Conservation (phyloP, 2,888 invertebrate species). For the Leptopilina syphax region DNA sequence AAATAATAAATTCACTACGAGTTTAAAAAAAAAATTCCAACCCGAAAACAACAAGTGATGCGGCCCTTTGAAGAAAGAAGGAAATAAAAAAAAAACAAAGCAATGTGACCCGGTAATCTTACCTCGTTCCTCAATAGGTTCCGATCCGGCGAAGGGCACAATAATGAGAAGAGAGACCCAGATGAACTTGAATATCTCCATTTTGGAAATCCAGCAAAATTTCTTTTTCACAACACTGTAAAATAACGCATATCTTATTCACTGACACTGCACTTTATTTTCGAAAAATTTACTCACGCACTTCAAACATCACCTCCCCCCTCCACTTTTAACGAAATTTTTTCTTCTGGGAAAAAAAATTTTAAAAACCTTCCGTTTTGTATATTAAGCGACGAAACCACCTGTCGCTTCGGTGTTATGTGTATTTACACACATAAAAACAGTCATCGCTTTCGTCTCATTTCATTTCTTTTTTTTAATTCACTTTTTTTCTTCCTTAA, state of each 20-base stretch:
- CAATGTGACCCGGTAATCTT: conserved; percentile 44
- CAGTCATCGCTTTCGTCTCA: conserved; percentile 5
- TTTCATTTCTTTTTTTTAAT: background rate
- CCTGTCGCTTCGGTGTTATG: conserved; percentile 1
- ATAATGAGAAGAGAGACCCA: conserved; percentile 57
- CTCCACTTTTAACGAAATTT: background rate
- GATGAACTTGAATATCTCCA: conserved; percentile 62
- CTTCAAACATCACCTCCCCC: background rate
- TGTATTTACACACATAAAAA: conserved; percentile 10
- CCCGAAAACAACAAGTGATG: conserved; percentile 16
- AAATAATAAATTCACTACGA: too few relatives aligned
- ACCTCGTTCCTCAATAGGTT: conserved; percentile 75
- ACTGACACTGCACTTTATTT: conserved; percentile 60
- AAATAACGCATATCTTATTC: conserved; percentile 66
- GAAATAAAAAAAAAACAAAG: background rate
- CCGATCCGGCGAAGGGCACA: conserved; percentile 57
- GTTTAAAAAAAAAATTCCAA: too few relatives aligned
- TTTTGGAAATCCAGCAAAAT: conserved; percentile 61
- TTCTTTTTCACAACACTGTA: conserved; percentile 63
- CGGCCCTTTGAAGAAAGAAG: background rate
- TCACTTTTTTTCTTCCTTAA: background rate
- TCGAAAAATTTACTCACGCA: conserved; percentile 24
- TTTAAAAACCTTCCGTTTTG: conserved; percentile 13
- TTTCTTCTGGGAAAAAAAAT: background rate
- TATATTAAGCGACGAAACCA: conserved; percentile 1